Evolutionary conservation across 2,113 vertebrate genomes (phyloP).

Genomic region (Enhydra lutris): DNA sequence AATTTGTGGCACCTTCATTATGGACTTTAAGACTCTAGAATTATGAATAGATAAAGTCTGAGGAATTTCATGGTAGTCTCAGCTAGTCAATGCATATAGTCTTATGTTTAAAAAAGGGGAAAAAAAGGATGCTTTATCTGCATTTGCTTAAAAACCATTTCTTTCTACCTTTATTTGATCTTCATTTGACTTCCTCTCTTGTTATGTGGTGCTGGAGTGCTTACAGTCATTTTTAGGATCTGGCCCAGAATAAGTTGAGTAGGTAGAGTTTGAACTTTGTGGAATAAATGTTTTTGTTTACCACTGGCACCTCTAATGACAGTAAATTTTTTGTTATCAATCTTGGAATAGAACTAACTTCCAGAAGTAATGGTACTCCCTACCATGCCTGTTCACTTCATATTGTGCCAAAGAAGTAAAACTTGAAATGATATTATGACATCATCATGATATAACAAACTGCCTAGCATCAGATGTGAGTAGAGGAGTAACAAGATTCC

Average conservation of each 20-base stretch:
- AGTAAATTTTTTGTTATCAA: background rate
- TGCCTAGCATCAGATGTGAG: background rate
- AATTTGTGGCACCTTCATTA: background rate
- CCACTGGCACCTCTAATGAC: background rate
- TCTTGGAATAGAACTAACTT: background rate
- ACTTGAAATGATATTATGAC: too few species aligned
- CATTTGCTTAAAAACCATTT: background rate
- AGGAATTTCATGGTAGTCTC: background rate
- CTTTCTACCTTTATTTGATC: background rate
- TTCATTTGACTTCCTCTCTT: background rate
- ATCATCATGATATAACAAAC: background rate
- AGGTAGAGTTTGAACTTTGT: background rate
- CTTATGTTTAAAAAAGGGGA: too few species aligned
- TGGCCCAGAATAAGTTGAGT: background rate
- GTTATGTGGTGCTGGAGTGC: rapidly evolving
- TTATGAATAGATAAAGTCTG: background rate
- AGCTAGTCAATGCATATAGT: background rate
- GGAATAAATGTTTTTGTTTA: background rate
- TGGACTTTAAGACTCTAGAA: background rate
- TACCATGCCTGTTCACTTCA: background rate
- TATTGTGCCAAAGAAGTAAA: background rate
- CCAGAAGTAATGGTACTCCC: background rate
- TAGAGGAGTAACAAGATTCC: background rate
- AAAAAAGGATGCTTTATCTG: too few species aligned
- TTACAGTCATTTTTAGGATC: background rate